phyloP scores from a whole-genome alignment of 2,888 invertebrate species.

The Eucera pruinosa region DNA sequence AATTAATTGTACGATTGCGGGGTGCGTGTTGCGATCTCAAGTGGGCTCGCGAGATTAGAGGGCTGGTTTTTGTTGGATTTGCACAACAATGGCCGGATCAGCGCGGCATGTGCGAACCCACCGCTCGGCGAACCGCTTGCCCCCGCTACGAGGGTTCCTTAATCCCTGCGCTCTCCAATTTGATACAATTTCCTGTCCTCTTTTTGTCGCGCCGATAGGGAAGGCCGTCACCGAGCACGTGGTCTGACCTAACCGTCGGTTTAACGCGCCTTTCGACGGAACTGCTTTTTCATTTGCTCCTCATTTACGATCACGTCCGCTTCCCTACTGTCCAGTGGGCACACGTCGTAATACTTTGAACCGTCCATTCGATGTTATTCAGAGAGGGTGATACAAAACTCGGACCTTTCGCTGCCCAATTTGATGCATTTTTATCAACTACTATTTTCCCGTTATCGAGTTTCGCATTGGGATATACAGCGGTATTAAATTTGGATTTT shows the following conservation, averaged over 20 bases:
- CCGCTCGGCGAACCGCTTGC: constrained; percentile 68
- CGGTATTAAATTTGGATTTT: neutral
- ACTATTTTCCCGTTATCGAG: neutral
- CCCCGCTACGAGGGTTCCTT: constrained; percentile 77
- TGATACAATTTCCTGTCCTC: constrained; percentile 79
- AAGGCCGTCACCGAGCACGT: constrained; percentile 59
- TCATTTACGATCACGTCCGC: constrained; percentile 46
- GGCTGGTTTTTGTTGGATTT: constrained; percentile 83
- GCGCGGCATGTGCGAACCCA: constrained; percentile 81
- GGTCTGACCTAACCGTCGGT: constrained; percentile 59
- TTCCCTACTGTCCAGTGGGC: constrained; percentile 27
- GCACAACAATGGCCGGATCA: constrained; percentile 83
- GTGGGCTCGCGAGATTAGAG: constrained; percentile 82
- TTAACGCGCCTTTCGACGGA: constrained; percentile 60
- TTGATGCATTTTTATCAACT: neutral
- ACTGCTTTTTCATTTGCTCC: constrained; percentile 64
- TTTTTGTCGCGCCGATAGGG: constrained; percentile 67
- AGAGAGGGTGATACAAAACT: constrained; percentile 2
- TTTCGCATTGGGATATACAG: neutral
- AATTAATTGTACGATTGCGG: constrained; percentile 81
- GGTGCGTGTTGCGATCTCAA: constrained; percentile 78
- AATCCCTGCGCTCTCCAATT: constrained; percentile 82
- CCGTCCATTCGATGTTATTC: neutral
- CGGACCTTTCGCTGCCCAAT: neutral
- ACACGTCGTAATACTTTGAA: constrained; percentile 9